Evolutionary conservation across 2,888 invertebrate genomes (phyloP).

Genomic region (Drosophila kanekoi): DNA sequence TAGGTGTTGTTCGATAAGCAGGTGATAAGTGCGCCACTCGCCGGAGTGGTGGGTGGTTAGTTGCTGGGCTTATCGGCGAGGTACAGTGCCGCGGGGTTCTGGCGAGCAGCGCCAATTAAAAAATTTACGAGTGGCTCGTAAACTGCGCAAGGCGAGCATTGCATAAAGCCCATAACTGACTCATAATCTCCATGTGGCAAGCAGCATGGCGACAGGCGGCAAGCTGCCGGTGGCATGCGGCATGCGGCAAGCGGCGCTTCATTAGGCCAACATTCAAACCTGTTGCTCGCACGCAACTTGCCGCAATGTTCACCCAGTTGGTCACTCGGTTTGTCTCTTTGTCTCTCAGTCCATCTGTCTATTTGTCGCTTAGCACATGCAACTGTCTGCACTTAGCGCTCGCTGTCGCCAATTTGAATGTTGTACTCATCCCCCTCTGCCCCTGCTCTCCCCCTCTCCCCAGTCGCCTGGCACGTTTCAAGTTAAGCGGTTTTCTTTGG

Average conservation of each 20-base stretch:
- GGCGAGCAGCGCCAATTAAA: conserved; percentile 31
- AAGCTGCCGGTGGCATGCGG: conserved; percentile 9
- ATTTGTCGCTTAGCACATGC: conserved; percentile 61
- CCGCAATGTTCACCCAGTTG: conserved; percentile 53
- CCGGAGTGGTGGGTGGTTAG: conserved; percentile 23
- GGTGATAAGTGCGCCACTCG: conserved; percentile 36
- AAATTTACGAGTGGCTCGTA: conserved; percentile 45
- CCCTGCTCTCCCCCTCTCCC: neutral
- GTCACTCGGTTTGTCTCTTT: conserved; percentile 26
- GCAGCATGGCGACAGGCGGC: conserved; percentile 13
- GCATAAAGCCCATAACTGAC: conserved; percentile 69
- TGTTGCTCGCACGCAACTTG: conserved; percentile 66
- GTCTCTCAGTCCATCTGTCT: conserved; percentile 36
- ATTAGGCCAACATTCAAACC: conserved; percentile 67
- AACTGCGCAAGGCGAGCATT: conserved; percentile 47
- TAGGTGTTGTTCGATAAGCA: conserved; percentile 37
- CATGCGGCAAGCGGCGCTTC: conserved; percentile 48
- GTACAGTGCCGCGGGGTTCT: conserved; percentile 1
- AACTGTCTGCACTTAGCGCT: conserved; percentile 69
- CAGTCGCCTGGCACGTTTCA: conserved; percentile 19
- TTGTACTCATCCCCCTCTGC: conserved; percentile 13
- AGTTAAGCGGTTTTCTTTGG: conserved; percentile 43
- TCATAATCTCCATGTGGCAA: conserved; percentile 52
- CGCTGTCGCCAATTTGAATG: conserved; percentile 70
- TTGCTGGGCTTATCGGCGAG: conserved; percentile 11